Conservation (phyloP, 2,113 vertebrate species). For the Myiagra hebetior region DNA sequence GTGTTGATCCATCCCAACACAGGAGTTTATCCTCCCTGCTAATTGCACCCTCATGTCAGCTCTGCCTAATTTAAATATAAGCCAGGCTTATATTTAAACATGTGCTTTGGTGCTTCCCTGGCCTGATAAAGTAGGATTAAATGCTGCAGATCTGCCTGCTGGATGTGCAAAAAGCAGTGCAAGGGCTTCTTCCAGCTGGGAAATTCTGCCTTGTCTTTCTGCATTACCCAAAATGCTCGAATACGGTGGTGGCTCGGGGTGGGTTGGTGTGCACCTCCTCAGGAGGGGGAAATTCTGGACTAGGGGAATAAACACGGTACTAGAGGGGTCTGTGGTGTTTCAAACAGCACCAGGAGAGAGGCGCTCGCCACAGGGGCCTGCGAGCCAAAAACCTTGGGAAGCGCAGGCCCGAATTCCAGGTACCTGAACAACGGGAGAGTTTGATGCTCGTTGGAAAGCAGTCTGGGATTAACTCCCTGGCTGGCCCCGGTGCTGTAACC, state of each 20-base stretch:
- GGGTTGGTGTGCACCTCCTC: not conserved
- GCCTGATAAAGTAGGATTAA: not conserved
- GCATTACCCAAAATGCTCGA: not conserved
- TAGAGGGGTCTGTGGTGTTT: not conserved
- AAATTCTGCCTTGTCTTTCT: not conserved
- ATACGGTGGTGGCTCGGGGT: accelerated
- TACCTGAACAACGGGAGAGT: not conserved
- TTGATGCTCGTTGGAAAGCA: not conserved
- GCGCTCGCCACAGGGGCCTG: accelerated
- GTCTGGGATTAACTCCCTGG: not conserved
- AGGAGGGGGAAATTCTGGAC: not conserved
- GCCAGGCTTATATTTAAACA: not conserved
- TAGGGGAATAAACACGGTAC: not conserved
- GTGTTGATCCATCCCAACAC: not conserved
- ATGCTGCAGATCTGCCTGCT: not conserved
- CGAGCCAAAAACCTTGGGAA: not conserved
- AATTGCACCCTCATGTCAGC: not conserved
- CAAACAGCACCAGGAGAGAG: not conserved
- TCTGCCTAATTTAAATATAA: not conserved
- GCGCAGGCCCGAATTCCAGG: accelerated
- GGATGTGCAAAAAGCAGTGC: not conserved
- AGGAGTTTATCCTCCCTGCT: not conserved
- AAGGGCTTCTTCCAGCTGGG: not conserved
- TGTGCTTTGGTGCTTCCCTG: not conserved
- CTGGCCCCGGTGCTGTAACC: not conserved